Evolutionary conservation across 2,113 vertebrate species (phyloP).

Genomic region (Thomomys bottae): DNA sequence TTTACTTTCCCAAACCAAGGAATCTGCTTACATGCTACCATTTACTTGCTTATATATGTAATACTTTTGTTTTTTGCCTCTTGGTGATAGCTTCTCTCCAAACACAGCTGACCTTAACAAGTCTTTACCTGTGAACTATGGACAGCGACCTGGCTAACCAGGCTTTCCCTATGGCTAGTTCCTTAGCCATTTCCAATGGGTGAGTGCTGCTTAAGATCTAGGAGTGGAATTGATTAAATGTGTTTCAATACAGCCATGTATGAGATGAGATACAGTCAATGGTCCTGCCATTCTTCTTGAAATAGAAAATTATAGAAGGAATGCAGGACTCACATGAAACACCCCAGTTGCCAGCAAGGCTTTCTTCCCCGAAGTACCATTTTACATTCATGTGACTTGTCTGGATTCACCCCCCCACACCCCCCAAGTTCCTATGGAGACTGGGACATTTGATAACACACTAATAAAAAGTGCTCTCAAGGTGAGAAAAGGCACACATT

Average conservation of each 20-base stretch:
- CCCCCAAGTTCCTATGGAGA: not conserved
- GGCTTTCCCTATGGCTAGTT: not conserved
- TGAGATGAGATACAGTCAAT: not conserved
- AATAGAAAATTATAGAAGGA: not conserved
- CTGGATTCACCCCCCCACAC: not conserved
- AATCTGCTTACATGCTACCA: not conserved
- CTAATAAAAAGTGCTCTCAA: not conserved
- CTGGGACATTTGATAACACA: not conserved
- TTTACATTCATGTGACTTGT: not conserved
- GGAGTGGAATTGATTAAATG: not conserved
- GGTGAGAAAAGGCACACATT: not conserved
- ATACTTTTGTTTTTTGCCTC: not conserved
- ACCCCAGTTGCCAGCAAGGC: fast-evolving
- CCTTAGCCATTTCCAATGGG: not conserved
- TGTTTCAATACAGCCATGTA: not conserved
- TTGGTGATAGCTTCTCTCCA: not conserved
- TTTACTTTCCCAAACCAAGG: not conserved
- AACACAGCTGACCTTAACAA: not conserved
- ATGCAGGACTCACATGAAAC: not conserved
- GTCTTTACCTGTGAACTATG: not conserved
- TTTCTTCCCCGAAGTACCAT: not conserved
- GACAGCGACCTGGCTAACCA: not conserved
- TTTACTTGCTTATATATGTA: not conserved
- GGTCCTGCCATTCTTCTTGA: not conserved
- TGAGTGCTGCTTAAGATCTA: not conserved